Conservation (phyloP, 2,888 invertebrate species). For the Callyntrura sp. region DNA sequence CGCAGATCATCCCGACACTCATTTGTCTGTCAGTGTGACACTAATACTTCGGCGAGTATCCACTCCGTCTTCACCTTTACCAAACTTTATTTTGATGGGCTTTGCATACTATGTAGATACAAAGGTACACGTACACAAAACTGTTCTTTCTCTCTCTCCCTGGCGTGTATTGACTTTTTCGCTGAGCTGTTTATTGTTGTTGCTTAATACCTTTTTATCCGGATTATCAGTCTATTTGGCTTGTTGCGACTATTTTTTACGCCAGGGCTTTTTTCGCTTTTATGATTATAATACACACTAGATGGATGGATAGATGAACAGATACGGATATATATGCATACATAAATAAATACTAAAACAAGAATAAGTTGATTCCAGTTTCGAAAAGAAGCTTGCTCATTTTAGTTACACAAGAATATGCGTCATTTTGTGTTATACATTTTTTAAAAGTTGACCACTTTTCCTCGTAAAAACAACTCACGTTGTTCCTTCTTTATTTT, state of each 20-base stretch:
- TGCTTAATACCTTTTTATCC: slow-evolving; percentile 72
- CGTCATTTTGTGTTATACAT: slow-evolving; percentile 43
- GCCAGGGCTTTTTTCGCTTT: slow-evolving; percentile 18
- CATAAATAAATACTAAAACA: too few species aligned
- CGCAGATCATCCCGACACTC: slow-evolving; percentile 84
- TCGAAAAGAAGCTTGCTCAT: background rate
- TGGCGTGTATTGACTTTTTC: slow-evolving; percentile 34
- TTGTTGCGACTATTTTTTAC: slow-evolving; percentile 42
- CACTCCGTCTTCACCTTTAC: slow-evolving; percentile 80
- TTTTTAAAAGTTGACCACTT: slow-evolving; percentile 37
- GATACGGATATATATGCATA: background rate
- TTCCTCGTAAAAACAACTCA: slow-evolving; percentile 51
- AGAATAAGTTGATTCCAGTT: background rate
- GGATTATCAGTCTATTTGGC: slow-evolving; percentile 64
- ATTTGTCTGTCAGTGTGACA: slow-evolving; percentile 84
- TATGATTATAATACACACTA: too few species aligned
- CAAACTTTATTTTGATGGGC: slow-evolving; percentile 65
- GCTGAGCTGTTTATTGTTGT: slow-evolving; percentile 45
- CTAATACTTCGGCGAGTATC: slow-evolving; percentile 82
- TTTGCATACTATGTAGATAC: slow-evolving; percentile 45
- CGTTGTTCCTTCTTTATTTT: slow-evolving; percentile 57
- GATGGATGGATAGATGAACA: background rate
- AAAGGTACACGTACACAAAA: slow-evolving; percentile 1
- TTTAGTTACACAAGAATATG: too few species aligned
- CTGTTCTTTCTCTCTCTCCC: background rate